Evolutionary conservation across 2,888 invertebrate genomes (phyloP).

Genomic region (Loripinus fragilis): DNA sequence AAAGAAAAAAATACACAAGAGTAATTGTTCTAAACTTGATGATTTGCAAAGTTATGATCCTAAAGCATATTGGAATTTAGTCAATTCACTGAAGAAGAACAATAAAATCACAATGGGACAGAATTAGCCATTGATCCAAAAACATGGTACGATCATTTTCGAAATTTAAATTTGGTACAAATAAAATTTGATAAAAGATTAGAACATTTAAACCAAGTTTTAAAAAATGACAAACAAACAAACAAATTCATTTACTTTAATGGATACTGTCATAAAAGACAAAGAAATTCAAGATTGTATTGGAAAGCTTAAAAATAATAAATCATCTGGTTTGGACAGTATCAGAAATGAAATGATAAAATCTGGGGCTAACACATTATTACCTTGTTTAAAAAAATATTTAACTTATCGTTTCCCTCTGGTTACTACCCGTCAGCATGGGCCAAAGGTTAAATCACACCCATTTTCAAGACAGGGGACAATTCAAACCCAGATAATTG

Average conservation of each 20-base stretch:
- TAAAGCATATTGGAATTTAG: not conserved
- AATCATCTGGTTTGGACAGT: constrained; percentile 10
- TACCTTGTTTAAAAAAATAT: too few relatives aligned
- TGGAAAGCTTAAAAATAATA: not conserved
- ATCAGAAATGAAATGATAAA: constrained; percentile 2
- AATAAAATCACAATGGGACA: not conserved
- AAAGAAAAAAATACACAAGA: constrained; percentile 14
- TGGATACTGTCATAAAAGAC: constrained; percentile 1
- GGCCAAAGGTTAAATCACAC: too few relatives aligned
- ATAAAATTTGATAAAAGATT: not conserved
- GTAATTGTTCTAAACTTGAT: not conserved
- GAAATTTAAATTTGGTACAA: constrained; percentile 3
- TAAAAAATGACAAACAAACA: not conserved
- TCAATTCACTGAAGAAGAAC: not conserved
- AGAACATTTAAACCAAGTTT: not conserved
- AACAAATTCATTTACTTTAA: not conserved
- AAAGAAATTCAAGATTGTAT: constrained; percentile 7
- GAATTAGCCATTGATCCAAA: constrained; percentile 1
- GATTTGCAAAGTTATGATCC: not conserved
- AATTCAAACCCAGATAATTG: too few relatives aligned
- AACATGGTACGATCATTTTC: not conserved
- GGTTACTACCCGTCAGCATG: too few relatives aligned
- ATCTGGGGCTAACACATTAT: not conserved
- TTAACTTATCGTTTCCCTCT: too few relatives aligned
- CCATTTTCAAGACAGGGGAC: too few relatives aligned